A percentile compares a stretch with the other conserved stretches of the same genome.
Evolutionary conservation across 2,888 invertebrate species (phyloP).

Genomic region (Drosophila gaucha): DNA sequence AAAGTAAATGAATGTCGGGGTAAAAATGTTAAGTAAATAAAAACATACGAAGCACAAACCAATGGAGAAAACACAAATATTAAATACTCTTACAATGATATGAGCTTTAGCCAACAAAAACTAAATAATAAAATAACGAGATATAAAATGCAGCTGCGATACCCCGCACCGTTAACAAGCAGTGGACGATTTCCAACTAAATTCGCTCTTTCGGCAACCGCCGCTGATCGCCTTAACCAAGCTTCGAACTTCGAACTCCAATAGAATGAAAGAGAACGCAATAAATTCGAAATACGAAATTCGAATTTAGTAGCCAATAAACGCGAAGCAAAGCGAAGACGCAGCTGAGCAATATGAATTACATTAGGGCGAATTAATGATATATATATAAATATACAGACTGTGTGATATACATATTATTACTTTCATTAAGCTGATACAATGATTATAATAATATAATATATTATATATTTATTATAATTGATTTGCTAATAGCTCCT

Average conservation of each 20-base stretch:
- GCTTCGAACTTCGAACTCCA: not conserved
- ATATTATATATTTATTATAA: not conserved
- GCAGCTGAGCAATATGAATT: not conserved
- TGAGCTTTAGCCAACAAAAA: no score
- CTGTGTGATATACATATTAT: not conserved
- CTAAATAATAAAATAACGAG: not conserved
- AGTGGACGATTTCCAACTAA: not conserved
- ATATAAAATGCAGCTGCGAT: not conserved
- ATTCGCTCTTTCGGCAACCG: not conserved
- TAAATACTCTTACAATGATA: conserved; percentile 8
- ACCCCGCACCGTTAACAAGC: not conserved
- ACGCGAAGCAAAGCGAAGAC: not conserved
- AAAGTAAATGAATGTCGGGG: conserved; percentile 50
- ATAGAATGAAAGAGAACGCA: not conserved
- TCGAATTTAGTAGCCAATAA: not conserved
- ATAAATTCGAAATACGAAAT: not conserved
- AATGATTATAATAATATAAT: no score
- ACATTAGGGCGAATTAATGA: not conserved
- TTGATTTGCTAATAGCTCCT: not conserved
- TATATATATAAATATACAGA: not conserved
- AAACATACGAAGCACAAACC: conserved; percentile 1
- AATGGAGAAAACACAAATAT: not conserved
- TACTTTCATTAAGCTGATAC: no score
- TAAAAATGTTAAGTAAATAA: conserved; percentile 52
- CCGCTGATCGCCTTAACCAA: not conserved